Base-by-base conservation (phyloP, 2,797 vertebrate species). In the Siniperca undulata region DNA sequence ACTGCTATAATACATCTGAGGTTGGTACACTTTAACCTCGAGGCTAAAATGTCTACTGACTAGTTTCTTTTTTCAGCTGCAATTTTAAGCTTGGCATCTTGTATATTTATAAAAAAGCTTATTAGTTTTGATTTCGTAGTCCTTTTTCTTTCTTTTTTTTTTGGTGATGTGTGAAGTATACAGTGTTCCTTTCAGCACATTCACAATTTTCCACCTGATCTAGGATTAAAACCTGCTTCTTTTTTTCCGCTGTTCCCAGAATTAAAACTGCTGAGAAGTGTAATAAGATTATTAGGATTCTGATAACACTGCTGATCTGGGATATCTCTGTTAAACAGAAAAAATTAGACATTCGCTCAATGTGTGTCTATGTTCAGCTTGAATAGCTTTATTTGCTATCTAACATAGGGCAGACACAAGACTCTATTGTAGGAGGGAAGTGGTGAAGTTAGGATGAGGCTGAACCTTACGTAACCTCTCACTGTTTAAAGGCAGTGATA, bases 401-500 rank as follows among this genome's bases (percentile, higher is more conserved):
- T n/a, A 9, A 55, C 14, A 59, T 19, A 12, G 46, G 44, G 3
- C 19, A 7, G 44, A 52, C 14, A 62, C 24, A 17, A 16, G 22
- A 46, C 20, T 46, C n/a, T 22, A 13, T 11, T 58, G 1, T 17
- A n/a, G 30, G n/a, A 46, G 34, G 17, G 53, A 48, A 75, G n/a
- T 9, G 2, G 19, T n/a, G 36, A 53, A 27, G 55, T 65, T 5
- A 12, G 20, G 50, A 68, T 0, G 10, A 52, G 20, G 53, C n/a
- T 82, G 61, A 76, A 73, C 22, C 9, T 64, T 30, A 48, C n/a
- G 56, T 66, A 38, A 70, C 77, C 76, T 74, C 81, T 42, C 8
- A 22, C 24, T 78, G 66, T 61, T 72, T 64, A 38, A 64, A 42
- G 3, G 12, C 30, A 56, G 16, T 4, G 60, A 56, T 70, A 7